Conservation (phyloP, 2,797 vertebrate species). For the Mycteria americana region DNA sequence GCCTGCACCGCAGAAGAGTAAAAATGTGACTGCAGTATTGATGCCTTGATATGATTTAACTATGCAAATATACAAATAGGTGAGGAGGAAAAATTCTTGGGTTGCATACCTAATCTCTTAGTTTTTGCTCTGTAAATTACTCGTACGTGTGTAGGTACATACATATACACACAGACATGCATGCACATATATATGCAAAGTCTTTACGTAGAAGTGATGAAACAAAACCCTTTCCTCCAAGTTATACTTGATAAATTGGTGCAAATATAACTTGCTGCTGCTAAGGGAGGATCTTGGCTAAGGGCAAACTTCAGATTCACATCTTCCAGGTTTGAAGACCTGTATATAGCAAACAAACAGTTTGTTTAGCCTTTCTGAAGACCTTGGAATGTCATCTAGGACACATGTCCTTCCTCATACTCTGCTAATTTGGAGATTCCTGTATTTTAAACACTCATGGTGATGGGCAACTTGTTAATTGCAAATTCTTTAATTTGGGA, state of each 20-base stretch:
- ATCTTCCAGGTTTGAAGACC: slow-evolving; percentile 17
- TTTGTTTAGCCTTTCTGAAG: slow-evolving; percentile 1
- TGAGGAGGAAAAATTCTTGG: slow-evolving; percentile 16
- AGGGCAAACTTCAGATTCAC: neutral
- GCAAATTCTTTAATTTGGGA: neutral
- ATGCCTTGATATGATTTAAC: slow-evolving; percentile 72
- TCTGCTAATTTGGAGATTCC: neutral
- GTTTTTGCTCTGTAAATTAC: neutral
- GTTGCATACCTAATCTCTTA: neutral
- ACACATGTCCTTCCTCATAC: neutral
- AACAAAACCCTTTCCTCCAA: slow-evolving; percentile 53
- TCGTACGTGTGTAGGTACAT: slow-evolving; percentile 4
- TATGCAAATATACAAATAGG: slow-evolving; percentile 73
- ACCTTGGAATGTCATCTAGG: neutral
- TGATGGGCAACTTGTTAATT: neutral
- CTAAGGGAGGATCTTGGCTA: slow-evolving; percentile 24
- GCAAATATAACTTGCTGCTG: slow-evolving; percentile 49
- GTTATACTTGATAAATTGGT: slow-evolving; percentile 32
- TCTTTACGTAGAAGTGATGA: slow-evolving; percentile 41
- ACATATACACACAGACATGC: neutral
- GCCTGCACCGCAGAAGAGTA: slow-evolving; percentile 13
- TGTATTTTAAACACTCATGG: neutral
- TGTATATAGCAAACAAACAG: neutral
- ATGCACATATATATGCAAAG: slow-evolving; percentile 52
- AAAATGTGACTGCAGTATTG: slow-evolving; percentile 35